A percentile compares a stretch with the other conserved stretches of the same genome.
These are phyloP conservation scores for Heliconius aoede DNA, from an alignment of 2,888 invertebrate species.

Conservation along the genomic window DNA sequence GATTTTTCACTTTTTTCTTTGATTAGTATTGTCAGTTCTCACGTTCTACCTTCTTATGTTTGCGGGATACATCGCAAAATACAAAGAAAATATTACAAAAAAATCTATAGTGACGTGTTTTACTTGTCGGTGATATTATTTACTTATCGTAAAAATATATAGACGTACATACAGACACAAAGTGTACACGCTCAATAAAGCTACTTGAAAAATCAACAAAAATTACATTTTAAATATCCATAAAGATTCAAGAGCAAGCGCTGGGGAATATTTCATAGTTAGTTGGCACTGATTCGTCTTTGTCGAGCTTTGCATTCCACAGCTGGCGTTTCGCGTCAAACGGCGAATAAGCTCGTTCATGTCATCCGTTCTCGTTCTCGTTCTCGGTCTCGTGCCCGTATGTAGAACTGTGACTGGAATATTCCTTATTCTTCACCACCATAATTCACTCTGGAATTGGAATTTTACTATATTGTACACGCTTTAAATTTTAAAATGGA, in stretches of 20 bases:
- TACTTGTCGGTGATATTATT: too few species aligned
- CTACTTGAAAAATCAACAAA: not conserved
- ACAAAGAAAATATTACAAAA: too few species aligned
- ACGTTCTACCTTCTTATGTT: too few species aligned
- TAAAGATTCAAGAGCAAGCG: slow-evolving; percentile 6
- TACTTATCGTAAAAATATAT: not conserved
- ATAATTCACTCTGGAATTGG: slow-evolving; percentile 24
- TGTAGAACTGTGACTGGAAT: slow-evolving; percentile 27
- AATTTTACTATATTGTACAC: not conserved
- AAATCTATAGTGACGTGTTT: too few species aligned
- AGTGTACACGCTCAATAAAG: too few species aligned
- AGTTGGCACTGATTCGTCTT: slow-evolving; percentile 34
- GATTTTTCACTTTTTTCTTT: too few species aligned
- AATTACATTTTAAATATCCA: not conserved
- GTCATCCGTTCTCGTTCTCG: slow-evolving; percentile 13
- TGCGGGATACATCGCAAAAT: too few species aligned
- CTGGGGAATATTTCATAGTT: slow-evolving; percentile 34
- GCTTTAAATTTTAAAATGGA: not conserved
- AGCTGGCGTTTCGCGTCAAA: slow-evolving; percentile 29
- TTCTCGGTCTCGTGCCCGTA: slow-evolving; percentile 15
- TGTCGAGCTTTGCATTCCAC: slow-evolving; percentile 34
- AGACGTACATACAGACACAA: not conserved
- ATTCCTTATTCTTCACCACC: slow-evolving; percentile 29
- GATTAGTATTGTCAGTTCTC: too few species aligned
- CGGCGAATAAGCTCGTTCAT: slow-evolving; percentile 33